Percentiles rank a stretch among this genome's conserved stretches.
Evolutionary conservation across 2,888 invertebrate species (phyloP).

Genomic region (Hipparchia sbordonii): DNA sequence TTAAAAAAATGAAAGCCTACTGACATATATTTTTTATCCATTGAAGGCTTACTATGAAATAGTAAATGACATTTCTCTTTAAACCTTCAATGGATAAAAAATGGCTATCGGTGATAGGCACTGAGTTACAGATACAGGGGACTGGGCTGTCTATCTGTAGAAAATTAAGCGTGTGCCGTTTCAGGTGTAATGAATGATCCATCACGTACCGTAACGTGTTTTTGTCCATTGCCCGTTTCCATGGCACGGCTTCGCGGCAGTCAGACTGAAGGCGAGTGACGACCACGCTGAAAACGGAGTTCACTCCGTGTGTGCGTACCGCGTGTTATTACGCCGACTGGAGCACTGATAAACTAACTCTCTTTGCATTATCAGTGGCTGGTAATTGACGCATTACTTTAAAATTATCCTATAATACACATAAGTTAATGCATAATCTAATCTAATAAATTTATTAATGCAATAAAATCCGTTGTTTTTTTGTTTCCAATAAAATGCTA

Average conservation of each 20-base stretch:
- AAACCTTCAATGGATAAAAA: no score
- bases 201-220: conserved; percentile 56
- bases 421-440: conserved; percentile 40
- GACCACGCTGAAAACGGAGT: conserved; percentile 53
- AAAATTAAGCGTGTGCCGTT: not conserved
- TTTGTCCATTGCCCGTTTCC: conserved; percentile 49
- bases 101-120: not conserved
- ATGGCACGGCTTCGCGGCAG: conserved; percentile 35
- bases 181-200: conserved; percentile 10
- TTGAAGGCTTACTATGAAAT: no score
- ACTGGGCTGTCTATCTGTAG: not conserved
- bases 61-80: no score
- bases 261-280: conserved; percentile 47
- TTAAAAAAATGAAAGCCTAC: no score
- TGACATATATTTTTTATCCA: no score
- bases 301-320: conserved; percentile 51
- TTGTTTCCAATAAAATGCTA: not conserved
- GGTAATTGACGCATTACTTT: conserved; percentile 50
- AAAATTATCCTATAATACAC: conserved; percentile 39
- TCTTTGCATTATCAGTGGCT: conserved; percentile 56
- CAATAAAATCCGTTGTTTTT: conserved; percentile 28
- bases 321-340: conserved; percentile 42
- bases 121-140: not conserved
- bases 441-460: conserved; percentile 37
- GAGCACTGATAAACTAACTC: conserved; percentile 62